A percentile compares a stretch with the other conserved stretches of the same genome.
Evolutionary conservation across 2,113 vertebrate species (phyloP).

Genomic region (Oreotrochilus melanogaster): DNA sequence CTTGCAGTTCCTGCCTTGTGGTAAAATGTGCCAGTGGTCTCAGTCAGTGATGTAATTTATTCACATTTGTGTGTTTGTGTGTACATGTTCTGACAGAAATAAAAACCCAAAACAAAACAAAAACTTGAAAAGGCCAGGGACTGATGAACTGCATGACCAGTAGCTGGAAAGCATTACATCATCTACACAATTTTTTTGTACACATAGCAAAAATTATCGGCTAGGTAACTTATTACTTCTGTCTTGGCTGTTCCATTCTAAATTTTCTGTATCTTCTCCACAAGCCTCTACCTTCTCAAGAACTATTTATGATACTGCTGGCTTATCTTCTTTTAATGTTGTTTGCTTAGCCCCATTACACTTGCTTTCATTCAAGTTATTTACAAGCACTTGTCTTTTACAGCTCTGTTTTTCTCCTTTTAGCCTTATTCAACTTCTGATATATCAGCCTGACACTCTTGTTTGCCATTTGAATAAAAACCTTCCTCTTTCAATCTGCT

Average conservation of each 20-base stretch:
- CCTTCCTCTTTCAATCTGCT: background rate
- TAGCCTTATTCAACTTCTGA: background rate
- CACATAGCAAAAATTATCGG: background rate
- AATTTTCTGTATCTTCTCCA: background rate
- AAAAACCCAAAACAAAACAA: background rate
- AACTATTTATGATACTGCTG: background rate
- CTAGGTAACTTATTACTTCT: background rate
- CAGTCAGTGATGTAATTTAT: background rate
- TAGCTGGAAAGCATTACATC: background rate
- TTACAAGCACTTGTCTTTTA: background rate
- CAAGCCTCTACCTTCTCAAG: background rate
- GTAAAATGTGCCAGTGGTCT: background rate
- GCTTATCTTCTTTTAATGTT: background rate
- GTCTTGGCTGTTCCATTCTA: background rate
- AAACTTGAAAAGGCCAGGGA: background rate
- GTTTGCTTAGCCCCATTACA: background rate
- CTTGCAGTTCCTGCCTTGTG: background rate
- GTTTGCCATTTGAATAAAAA: background rate
- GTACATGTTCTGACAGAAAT: background rate
- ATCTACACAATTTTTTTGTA: background rate
- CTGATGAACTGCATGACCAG: background rate
- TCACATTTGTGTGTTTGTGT: background rate
- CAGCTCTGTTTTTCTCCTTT: background rate
- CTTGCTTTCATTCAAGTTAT: background rate
- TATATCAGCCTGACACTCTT: background rate